Evolutionary conservation across 2,888 invertebrate genomes (phyloP), one percentile per base, ranked within the genome.

Genomic region (Pachydiplax longipennis): DNA sequence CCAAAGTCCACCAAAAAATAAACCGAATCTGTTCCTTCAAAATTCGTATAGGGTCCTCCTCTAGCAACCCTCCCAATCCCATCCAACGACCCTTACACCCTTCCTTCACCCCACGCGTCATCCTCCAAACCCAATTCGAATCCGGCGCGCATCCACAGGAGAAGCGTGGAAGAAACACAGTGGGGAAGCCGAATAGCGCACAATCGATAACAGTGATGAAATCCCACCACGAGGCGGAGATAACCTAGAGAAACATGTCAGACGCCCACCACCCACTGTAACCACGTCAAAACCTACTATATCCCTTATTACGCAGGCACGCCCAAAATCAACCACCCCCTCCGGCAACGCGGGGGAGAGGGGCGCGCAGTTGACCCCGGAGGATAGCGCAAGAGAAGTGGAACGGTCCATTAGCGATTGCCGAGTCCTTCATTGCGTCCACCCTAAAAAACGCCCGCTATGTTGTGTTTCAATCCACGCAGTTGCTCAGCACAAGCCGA

Each of bases 401-500:
- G n/a, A 37, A 73, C n/a, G 73, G 73, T 73, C 73, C 73, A 73
- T 73, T 73, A 73, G 73, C 25, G 73, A 73, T 73, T 31, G 73
- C 25, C 73, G 31, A 31, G 73, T 25, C 25, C 25, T 31, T 73
- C 73, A 31, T 73, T 31, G 73, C 73, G 73, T 73, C 73, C 73
- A 22, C 3, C 73, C 73, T 13, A 25, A 73, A 73, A 73, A 73
- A 31, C 73, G 73, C 31, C 73, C 25, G 2, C 73, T 25, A 18
- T 31, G 73, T 73, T 25, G 73, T 73, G 87, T 87, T 87, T 87
- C 61, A 87, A 87, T 87, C 87, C 58, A 61, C 87, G 61, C 37
- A 61, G 87, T 35, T 83, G 58, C 53, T 53, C 53, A 48, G 58
- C 83, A 58, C 58, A 83, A 48, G 83, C 83, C 83, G 53, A 81